Percentiles rank a stretch among this genome's conserved stretches.
Evolutionary conservation across 2,797 vertebrate species (phyloP).

Genomic region (Darevskia mixta): DNA sequence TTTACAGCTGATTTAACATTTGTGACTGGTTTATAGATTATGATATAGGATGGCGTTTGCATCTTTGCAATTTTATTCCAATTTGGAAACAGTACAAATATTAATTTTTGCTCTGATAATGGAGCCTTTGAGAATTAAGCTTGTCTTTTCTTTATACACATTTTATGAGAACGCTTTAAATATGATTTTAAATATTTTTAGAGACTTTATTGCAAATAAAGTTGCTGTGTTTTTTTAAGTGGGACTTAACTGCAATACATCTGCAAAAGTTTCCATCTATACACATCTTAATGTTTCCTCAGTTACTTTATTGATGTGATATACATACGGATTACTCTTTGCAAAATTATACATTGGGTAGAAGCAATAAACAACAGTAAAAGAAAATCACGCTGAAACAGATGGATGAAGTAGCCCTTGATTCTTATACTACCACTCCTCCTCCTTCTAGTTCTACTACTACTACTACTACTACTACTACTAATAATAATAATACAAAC

Average conservation of each 20-base stretch:
- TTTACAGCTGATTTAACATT: constrained; percentile 85
- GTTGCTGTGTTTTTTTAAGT: constrained; percentile 58
- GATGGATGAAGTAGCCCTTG: constrained; percentile 11
- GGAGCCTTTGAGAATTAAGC: constrained; percentile 81
- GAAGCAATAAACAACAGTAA: constrained; percentile 41
- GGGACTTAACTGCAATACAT: constrained; percentile 59
- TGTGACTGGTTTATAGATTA: constrained; percentile 84
- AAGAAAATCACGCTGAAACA: constrained; percentile 1
- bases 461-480: too few relatives aligned
- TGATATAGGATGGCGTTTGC: constrained; percentile 82
- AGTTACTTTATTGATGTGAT: constrained; percentile 60
- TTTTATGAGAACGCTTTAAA: constrained; percentile 83
- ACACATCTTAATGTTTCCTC: constrained; percentile 57
- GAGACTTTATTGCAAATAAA: constrained; percentile 74
- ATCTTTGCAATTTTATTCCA: constrained; percentile 89
- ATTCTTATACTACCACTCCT: neutral
- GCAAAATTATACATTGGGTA: constrained; percentile 44
- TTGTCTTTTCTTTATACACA: constrained; percentile 76
- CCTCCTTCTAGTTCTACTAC: neutral
- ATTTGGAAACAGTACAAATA: constrained; percentile 86
- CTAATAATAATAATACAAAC: neutral
- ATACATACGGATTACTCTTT: constrained; percentile 53
- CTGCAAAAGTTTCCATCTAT: constrained; percentile 71
- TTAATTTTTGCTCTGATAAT: constrained; percentile 89
- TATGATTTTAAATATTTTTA: constrained; percentile 82